Percentiles rank a stretch among this genome's conserved stretches.
These are phyloP conservation scores for Carcharodon carcharias DNA, from an alignment of 2,797 vertebrate species.

Conservation along the genomic window DNA sequence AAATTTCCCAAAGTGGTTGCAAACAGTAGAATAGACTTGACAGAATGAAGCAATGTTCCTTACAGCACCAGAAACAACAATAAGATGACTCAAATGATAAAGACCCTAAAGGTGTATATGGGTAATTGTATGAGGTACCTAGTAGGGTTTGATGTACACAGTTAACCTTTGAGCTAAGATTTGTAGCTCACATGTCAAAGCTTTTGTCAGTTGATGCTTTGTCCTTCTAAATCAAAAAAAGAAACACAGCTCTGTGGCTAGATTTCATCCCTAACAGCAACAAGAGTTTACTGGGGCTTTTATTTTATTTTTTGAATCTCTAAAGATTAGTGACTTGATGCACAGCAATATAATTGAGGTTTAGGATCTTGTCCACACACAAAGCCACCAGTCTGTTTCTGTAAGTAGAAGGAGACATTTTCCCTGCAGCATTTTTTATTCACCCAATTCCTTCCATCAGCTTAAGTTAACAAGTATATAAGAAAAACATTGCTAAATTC, in stretches of 20 bases:
- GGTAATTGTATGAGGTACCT: neutral
- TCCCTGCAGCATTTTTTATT: neutral
- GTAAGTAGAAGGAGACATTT: neutral
- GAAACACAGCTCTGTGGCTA: neutral
- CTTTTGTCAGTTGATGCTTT: neutral
- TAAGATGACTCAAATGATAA: conserved; percentile 5
- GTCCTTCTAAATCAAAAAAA: neutral
- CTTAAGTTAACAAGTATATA: neutral
- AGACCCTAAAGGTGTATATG: neutral
- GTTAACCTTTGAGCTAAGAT: neutral
- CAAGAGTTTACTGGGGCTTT: neutral
- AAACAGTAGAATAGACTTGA: neutral
- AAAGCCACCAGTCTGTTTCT: neutral
- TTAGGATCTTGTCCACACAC: neutral
- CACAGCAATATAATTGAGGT: neutral
- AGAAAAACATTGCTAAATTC: neutral
- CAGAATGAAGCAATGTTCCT: neutral
- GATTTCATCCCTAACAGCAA: neutral
- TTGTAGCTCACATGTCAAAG: neutral
- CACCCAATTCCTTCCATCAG: neutral
- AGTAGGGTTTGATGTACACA: neutral
- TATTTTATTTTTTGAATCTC: neutral
- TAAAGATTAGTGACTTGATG: neutral
- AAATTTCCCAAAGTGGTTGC: neutral
- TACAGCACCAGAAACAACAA: neutral